phyloP scores from a whole-genome alignment of 2,113 vertebrate species.

The Datnioides undecimradiatus region DNA sequence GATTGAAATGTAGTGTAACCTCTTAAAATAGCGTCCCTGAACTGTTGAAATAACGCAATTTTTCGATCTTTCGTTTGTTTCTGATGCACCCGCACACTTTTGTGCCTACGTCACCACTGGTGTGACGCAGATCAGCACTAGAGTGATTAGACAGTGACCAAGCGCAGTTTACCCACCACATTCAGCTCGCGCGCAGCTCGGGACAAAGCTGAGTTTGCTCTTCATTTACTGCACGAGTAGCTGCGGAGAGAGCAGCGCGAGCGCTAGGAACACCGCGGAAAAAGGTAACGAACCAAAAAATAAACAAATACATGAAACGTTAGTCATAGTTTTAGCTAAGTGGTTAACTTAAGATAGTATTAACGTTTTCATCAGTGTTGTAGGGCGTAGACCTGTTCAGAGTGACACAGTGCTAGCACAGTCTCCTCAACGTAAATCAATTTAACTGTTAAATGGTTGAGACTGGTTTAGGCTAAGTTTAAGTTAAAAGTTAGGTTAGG shows the following conservation, averaged over 20 bases:
- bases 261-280: neutral
- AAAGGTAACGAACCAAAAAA: conserved; percentile 28
- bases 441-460: too few species aligned
- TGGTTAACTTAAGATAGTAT: neutral
- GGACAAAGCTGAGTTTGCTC: neutral
- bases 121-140: conserved; percentile 29
- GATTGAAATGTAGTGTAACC: too few species aligned
- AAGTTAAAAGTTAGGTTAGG: neutral
- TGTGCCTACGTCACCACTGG: conserved; percentile 31
- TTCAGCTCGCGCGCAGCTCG: neutral
- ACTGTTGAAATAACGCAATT: too few species aligned
- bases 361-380: neutral
- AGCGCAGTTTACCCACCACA: neutral
- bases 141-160: conserved; percentile 18
- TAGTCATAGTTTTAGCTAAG: neutral
- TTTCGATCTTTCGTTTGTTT: neutral
- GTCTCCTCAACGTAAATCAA: neutral
- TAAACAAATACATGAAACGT: neutral
- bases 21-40: too few species aligned
- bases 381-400: neutral
- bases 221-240: neutral
- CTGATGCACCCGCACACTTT: neutral
- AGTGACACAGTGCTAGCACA: neutral
- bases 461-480: too few species aligned
- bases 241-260: neutral